phyloP scores from a whole-genome alignment of 2,113 vertebrate genomes.

The Solea senegalensis region DNA sequence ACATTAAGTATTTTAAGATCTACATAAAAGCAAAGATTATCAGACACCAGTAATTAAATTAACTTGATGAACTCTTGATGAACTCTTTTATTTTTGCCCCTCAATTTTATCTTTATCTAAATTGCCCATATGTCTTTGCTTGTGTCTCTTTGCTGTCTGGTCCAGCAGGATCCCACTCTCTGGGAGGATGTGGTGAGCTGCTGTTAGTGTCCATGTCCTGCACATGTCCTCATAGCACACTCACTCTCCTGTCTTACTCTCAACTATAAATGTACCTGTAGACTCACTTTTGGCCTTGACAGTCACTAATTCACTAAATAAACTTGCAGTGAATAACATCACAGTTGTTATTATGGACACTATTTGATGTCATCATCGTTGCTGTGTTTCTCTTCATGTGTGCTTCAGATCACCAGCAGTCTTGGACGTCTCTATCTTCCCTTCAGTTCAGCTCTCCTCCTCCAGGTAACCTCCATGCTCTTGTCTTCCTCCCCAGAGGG shows the following conservation, averaged over 20 bases:
- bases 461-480: conserved; percentile 78
- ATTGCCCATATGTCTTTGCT: conserved; percentile 12
- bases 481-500: no score
- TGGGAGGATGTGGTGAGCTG: conserved; percentile 73
- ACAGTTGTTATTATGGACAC: not conserved
- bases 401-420: conserved; percentile 83
- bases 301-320: not conserved
- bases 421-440: conserved; percentile 87
- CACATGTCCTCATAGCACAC: conserved; percentile 35
- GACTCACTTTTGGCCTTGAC: not conserved
- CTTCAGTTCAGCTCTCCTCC: conserved; percentile 82
- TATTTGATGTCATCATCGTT: not conserved
- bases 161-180: conserved; percentile 41
- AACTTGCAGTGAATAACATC: no score
- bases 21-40: no score
- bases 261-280: not conserved
- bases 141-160: conserved; percentile 25
- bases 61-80: no score
- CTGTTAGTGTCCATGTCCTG: conserved; percentile 68
- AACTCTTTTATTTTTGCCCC: no score
- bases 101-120: not conserved
- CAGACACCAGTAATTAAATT: no score
- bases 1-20: no score
- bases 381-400: conserved; percentile 30
- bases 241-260: conserved; percentile 17